Conservation (phyloP, 2,888 invertebrate species). For the Tolmerus cingulatus region DNA sequence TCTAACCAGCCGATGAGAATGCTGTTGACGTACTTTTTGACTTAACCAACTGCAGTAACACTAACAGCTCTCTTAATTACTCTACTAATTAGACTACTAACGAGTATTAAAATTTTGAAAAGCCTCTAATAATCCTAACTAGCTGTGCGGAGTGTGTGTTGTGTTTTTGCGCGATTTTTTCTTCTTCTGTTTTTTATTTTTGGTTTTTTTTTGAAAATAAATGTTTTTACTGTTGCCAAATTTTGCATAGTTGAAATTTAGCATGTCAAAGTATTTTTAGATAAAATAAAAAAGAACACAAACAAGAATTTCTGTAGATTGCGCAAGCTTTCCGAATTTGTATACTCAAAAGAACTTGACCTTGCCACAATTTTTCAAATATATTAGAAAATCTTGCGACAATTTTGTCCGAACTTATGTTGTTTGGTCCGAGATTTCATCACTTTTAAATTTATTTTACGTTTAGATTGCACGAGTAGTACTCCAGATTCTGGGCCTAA, state of each 20-base stretch:
- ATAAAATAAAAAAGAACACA: background rate
- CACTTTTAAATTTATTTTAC: background rate
- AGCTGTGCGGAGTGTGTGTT: constrained; percentile 14
- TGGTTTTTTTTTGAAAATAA: background rate
- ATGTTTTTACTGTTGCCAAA: background rate
- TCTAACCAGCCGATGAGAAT: background rate
- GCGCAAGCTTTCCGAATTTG: background rate
- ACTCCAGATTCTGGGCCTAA: constrained; percentile 80
- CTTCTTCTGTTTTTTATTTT: background rate
- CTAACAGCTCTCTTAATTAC: constrained; percentile 25
- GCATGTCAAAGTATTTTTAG: constrained; percentile 34
- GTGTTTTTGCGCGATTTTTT: constrained; percentile 2
- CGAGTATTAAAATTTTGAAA: background rate
- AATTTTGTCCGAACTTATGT: background rate
- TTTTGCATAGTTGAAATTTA: constrained; percentile 10
- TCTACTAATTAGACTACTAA: constrained; percentile 12
- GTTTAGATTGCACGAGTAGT: constrained; percentile 66
- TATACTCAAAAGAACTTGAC: background rate
- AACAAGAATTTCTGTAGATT: background rate
- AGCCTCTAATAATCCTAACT: background rate
- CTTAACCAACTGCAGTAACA: background rate
- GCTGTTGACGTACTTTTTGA: background rate
- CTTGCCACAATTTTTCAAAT: background rate
- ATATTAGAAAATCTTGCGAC: background rate
- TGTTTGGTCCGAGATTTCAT: background rate